Conservation (phyloP, 2,888 invertebrate genomes). For the Mesorhabditis sp. region DNA sequence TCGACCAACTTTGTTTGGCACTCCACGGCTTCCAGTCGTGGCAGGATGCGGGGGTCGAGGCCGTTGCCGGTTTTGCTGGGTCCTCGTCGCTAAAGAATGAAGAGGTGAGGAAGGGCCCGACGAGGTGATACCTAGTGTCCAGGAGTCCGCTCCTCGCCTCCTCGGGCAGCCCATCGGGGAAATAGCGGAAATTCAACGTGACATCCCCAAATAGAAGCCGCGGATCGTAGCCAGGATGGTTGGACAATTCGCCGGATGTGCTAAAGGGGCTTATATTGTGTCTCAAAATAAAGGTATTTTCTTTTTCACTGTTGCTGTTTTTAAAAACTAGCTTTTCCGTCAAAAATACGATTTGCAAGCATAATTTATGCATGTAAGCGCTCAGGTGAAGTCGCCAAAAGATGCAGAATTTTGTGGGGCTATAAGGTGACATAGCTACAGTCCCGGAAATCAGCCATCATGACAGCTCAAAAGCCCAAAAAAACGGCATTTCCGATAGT, state of each 20-base stretch:
- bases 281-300: too few species aligned
- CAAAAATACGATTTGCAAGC: too few species aligned
- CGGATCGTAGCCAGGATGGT: constrained; percentile 82
- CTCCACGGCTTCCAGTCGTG: constrained; percentile 33
- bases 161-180: constrained; percentile 38
- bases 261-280: too few species aligned
- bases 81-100: constrained; percentile 17
- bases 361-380: too few species aligned
- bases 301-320: too few species aligned
- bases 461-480: too few species aligned
- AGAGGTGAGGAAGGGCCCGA: too few species aligned
- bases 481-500: too few species aligned
- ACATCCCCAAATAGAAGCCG: constrained; percentile 87
- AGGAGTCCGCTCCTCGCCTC: constrained; percentile 15
- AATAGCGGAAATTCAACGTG: constrained; percentile 70
- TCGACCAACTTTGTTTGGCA: constrained; percentile 17
- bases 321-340: too few species aligned
- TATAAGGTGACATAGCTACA: neutral
- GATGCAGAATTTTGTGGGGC: neutral
- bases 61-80: neutral
- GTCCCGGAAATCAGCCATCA: neutral
- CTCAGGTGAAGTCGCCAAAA: neutral
- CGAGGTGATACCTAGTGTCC: neutral
- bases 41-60: neutral
- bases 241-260: constrained; percentile 39